Base-by-base conservation (phyloP, 1,140 invertebrate genomes). In the Brachionus calyciflorus region DNA sequence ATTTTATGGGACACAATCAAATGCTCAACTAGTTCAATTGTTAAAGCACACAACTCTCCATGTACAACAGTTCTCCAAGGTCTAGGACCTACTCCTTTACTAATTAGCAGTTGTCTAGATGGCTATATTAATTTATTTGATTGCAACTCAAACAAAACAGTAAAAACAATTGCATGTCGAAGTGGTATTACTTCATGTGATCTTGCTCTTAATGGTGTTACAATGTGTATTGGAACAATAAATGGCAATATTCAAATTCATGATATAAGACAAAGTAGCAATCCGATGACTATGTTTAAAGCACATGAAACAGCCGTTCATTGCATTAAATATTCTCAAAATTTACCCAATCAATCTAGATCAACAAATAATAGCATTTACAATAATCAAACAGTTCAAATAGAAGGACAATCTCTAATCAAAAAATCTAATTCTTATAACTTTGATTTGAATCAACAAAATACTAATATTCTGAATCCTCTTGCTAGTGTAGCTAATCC, bases 1-100 rank as follows among this genome's bases (percentile, higher is more conserved):
- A 49, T 73, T 24, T 46, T 73, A 19, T 73, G 69, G 69, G 69
- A 73, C 19, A 73, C 69, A 51, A 73, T 28, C n/a, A 73, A 73
- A 33, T 26, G 12, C 7, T 17, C 28, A 14, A 19, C 44, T 33
- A 12, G 33, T 4, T 73, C 30, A 17, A n/a, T 51, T 7, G 21
- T 73, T 21, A 73, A 73, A 51, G 46, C 46, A 3, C 69, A 73
- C 24, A 73, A 30, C 30, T 40, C 37, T 1, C 46, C 69, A 3
- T 73, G 69, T 19, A 53, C 69, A 10, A 51, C 46, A 41, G 69
- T 73, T 33, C 46, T 73, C 14, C 40, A 19, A 28, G 37, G 69
- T 41, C 69, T 41, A n/a, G 46, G 30, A 14, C n/a, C 28, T 9
- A 40, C 46, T 7, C n/a, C 51, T 7, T 55, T 73, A 19, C 19